Conservation (phyloP, 2,888 invertebrate species). For the Parnassius mnemosyne region DNA sequence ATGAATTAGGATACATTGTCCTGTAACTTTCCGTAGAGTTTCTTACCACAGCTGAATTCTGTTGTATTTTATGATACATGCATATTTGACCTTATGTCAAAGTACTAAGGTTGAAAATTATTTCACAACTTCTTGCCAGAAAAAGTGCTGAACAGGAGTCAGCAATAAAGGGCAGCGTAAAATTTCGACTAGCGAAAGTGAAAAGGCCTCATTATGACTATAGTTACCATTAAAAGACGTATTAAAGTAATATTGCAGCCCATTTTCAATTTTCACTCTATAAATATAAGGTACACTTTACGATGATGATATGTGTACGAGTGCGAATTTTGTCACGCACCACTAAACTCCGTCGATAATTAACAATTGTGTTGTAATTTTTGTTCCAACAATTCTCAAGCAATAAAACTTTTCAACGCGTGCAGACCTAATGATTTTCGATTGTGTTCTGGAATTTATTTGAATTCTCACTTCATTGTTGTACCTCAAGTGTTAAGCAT, state of each 20-base stretch:
- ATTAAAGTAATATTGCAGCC: neutral
- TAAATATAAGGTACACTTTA: slow-evolving; percentile 26
- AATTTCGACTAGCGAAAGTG: slow-evolving; percentile 58
- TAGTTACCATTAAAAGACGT: slow-evolving; percentile 27
- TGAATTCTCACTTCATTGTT: slow-evolving; percentile 6
- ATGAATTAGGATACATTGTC: slow-evolving; percentile 27
- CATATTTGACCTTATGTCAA: slow-evolving; percentile 26
- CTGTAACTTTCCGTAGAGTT: slow-evolving; percentile 35
- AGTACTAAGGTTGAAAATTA: slow-evolving; percentile 35
- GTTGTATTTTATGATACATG: slow-evolving; percentile 24
- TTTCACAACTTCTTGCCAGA: slow-evolving; percentile 27
- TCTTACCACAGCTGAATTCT: slow-evolving; percentile 30
- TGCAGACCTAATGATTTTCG: slow-evolving; percentile 17
- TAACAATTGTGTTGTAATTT: slow-evolving; percentile 38
- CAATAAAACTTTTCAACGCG: slow-evolving; percentile 25
- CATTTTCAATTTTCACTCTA: slow-evolving; percentile 14
- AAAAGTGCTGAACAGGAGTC: slow-evolving; percentile 55
- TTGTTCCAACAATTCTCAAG: slow-evolving; percentile 24
- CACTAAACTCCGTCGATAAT: slow-evolving; percentile 42
- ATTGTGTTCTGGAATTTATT: slow-evolving; percentile 19
- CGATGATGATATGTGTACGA: slow-evolving; percentile 11
- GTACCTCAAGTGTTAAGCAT: neutral
- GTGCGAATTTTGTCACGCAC: slow-evolving; percentile 38
- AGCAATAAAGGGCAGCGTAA: slow-evolving; percentile 56
- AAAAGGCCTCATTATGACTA: slow-evolving; percentile 54